Base-by-base conservation (phyloP, 2,888 invertebrate genomes). In the Synergus gifuensis region DNA sequence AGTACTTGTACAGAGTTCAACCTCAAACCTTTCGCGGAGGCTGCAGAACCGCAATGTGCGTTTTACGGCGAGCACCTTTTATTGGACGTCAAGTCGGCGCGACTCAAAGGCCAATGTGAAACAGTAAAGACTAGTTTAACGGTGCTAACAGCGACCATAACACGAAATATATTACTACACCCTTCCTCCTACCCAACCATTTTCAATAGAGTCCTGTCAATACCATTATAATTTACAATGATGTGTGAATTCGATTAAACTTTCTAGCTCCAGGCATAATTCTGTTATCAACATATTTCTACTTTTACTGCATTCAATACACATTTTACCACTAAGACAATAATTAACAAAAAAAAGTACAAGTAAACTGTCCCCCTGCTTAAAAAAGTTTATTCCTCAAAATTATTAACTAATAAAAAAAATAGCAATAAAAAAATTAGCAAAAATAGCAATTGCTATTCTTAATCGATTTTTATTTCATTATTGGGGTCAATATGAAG, bases 71-170 rank as follows among this genome's bases (percentile, higher is more conserved):
- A 88, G 87, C 87, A 87, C 87, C 86, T 88, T 91, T 89, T 90
- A 90, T 90, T 88, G 87, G 88, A 83, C 81, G 89, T 87, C 89
- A 90, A 80, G 89, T 87, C 89, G 90, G 90, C 87, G 80, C 80
- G 82, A 83, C 85, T 89, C 90, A 91, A 91, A 91, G 91, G 90
- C 88, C 85, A 86, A 85, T 82, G 86, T 86, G 88, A 88, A 88
- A 88, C 88, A 88, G 88, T 89, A 90, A 91, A 90, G 88, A 87
- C 90, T 89, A 89, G 90, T 89, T 90, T 89, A 90, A 89, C 90
- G 89, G 90, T 88, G 90, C 89, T 89, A 91, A 90, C 88, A 87
- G 89, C 87, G 87, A 86, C 88, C 88, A 85, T 89, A 89, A 90
- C 88, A 88, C 87, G 85, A 86, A 90, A 89, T 87, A 87, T 89